Evolutionary conservation across 1,140 invertebrate genomes (phyloP).

Genomic region (Ceratoteleas bidentatus): DNA sequence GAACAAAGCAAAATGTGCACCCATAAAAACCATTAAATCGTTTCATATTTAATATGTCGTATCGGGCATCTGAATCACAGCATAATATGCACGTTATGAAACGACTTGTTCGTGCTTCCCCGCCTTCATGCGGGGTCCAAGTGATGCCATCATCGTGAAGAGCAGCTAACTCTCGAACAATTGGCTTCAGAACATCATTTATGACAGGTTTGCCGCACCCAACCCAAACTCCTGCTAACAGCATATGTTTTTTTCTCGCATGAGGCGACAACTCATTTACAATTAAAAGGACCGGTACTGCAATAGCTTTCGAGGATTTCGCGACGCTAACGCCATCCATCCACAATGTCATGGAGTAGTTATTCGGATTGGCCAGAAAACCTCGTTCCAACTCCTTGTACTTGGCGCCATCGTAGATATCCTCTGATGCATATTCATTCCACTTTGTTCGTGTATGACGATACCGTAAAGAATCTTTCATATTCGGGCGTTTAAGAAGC

Average conservation of each 20-base stretch:
- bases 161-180: neutral
- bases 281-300: neutral
- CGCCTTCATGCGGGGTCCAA: neutral
- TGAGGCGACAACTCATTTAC: neutral
- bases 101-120: neutral
- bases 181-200: neutral
- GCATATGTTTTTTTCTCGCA: neutral
- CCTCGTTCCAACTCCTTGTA: neutral
- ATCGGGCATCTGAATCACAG: neutral
- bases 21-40: conserved; percentile 3
- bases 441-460: neutral
- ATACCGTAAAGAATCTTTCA: neutral
- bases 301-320: conserved; percentile 1
- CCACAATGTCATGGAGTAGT: conserved; percentile 1
- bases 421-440: neutral
- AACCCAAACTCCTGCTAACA: conserved; percentile 3
- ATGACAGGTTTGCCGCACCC: neutral
- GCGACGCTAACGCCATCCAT: conserved; percentile 2
- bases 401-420: conserved; percentile 1
- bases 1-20: neutral
- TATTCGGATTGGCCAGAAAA: neutral
- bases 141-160: neutral
- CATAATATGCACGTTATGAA: neutral
- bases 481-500: neutral
- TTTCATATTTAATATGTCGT: conserved; percentile 5